phyloP scores from a whole-genome alignment of 2,888 invertebrate genomes.

The Lamproptera curius region DNA sequence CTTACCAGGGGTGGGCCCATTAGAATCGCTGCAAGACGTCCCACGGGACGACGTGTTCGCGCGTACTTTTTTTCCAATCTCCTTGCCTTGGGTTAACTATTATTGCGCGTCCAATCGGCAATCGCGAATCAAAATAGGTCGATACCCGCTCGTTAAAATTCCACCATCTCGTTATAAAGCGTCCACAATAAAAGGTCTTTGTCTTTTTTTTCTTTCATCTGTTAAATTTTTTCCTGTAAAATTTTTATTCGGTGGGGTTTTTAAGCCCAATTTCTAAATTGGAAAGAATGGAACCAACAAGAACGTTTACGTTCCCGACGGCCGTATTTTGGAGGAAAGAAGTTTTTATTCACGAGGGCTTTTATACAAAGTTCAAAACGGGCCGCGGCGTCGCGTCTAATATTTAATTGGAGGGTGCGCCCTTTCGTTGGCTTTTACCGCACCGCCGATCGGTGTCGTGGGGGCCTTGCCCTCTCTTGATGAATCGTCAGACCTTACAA shows the following conservation, averaged over 20 bases:
- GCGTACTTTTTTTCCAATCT: constrained; percentile 68
- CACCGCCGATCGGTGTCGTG: too few relatives aligned
- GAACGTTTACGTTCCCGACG: too few relatives aligned
- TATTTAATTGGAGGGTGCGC: background rate
- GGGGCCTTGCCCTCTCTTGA: too few relatives aligned
- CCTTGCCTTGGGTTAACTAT: constrained; percentile 31
- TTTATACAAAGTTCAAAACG: constrained; percentile 67
- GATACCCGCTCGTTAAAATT: constrained; percentile 53
- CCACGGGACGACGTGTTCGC: constrained; percentile 60
- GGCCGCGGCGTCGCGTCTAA: constrained; percentile 60
- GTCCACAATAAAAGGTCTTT: constrained; percentile 50
- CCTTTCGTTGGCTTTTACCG: too few relatives aligned
- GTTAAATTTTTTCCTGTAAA: constrained; percentile 70
- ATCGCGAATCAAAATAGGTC: constrained; percentile 40
- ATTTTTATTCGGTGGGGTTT: constrained; percentile 70
- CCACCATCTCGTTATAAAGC: constrained; percentile 48
- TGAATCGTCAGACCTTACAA: too few relatives aligned
- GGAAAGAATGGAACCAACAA: constrained; percentile 62
- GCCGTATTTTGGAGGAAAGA: too few relatives aligned
- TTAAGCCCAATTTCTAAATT: constrained; percentile 71
- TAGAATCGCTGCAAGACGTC: constrained; percentile 70
- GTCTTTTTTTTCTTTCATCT: constrained; percentile 45
- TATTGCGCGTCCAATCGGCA: constrained; percentile 23
- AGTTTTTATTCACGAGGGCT: too few relatives aligned
- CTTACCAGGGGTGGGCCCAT: constrained; percentile 32